Evolutionary conservation across 2,113 vertebrate genomes (phyloP).

Genomic region (Monopterus albus): DNA sequence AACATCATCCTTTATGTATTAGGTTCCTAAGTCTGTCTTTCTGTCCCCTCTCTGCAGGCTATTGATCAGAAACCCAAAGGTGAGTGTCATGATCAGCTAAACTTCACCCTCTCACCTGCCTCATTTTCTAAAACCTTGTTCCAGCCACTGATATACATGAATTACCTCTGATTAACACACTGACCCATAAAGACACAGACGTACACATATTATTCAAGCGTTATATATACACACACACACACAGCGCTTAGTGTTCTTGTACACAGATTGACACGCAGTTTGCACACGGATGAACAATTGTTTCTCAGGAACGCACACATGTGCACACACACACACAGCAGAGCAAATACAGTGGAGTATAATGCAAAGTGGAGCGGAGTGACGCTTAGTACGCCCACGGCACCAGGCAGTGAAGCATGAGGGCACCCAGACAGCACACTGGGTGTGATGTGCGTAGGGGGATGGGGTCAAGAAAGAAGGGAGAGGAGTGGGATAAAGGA

Average conservation of each 20-base stretch:
- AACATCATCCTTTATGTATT: not conserved
- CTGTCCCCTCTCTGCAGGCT: constrained; percentile 83
- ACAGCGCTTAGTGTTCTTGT: constrained; percentile 30
- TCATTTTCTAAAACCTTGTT: constrained; percentile 25
- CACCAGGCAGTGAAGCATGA: constrained; percentile 65
- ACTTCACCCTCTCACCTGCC: constrained; percentile 9
- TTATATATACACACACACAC: constrained; percentile 37
- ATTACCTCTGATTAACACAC: constrained; percentile 55
- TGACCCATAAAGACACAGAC: constrained; percentile 26
- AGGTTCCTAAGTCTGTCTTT: constrained; percentile 16
- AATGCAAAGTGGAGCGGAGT: constrained; percentile 60
- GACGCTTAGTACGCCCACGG: constrained; percentile 57
- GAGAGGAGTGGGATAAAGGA: constrained; percentile 39
- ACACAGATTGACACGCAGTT: constrained; percentile 53
- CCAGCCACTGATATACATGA: constrained; percentile 29
- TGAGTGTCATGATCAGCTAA: constrained; percentile 76
- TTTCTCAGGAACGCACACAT: constrained; percentile 12
- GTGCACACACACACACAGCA: constrained; percentile 17
- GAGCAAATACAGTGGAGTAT: constrained; percentile 49
- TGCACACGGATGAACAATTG: constrained; percentile 48
- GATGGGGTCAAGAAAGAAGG: constrained; percentile 2
- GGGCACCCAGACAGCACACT: constrained; percentile 58
- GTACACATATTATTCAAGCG: constrained; percentile 20
- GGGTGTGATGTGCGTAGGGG: constrained; percentile 36
- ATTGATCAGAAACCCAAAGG: constrained; percentile 99